These are phyloP conservation scores for Neodon shergylaensis DNA, from an alignment of 2,113 vertebrate genomes.

Conservation along the genomic window DNA sequence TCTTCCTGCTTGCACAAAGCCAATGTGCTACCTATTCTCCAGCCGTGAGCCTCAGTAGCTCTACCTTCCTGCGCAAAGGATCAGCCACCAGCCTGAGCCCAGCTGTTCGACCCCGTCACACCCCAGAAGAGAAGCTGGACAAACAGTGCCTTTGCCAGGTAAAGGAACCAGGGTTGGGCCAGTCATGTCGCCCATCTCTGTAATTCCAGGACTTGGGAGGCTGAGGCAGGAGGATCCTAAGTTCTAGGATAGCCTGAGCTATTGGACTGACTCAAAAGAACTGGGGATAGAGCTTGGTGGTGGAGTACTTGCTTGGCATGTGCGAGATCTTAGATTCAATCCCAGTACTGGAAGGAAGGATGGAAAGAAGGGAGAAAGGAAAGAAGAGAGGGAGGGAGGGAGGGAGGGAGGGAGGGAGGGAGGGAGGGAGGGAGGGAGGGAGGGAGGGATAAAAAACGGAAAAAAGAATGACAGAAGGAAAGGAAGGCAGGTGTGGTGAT, in stretches of 20 bases:
- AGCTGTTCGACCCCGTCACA: too few species aligned
- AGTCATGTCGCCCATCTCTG: neutral
- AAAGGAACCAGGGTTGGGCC: neutral
- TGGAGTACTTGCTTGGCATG: neutral
- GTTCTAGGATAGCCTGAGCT: neutral
- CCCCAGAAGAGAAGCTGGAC: neutral
- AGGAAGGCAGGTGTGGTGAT: too few species aligned
- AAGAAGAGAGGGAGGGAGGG: fast-evolving
- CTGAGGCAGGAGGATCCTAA: neutral
- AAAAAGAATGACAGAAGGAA: neutral
- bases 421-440: too few species aligned
- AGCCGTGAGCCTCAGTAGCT: neutral
- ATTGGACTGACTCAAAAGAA: neutral
- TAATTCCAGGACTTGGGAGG: neutral
- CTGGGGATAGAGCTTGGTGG: neutral
- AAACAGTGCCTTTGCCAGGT: neutral
- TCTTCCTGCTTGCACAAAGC: neutral
- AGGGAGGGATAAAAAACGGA: neutral
- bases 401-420: neutral
- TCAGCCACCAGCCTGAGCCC: neutral
- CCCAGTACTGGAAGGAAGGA: too few species aligned
- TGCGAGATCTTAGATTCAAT: neutral
- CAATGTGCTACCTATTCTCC: fast-evolving
- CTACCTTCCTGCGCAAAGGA: neutral
- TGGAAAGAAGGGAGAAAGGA: fast-evolving